Conservation (phyloP, 2,888 invertebrate species). For the Chrysotoxum bicinctum region DNA sequence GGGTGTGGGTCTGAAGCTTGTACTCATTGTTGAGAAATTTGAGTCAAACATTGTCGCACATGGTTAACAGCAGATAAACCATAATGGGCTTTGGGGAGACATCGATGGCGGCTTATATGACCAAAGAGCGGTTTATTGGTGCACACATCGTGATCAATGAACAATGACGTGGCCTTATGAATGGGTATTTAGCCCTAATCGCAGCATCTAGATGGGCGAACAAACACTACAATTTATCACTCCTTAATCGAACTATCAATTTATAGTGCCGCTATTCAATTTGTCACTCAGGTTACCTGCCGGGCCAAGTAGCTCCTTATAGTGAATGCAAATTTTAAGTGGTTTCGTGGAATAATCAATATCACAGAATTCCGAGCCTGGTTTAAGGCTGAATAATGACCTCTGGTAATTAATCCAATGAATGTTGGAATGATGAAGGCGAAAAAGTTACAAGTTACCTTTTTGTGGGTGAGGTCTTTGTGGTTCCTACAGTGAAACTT, state of each 20-base stretch:
- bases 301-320: neutral
- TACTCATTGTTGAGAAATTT: conserved; percentile 60
- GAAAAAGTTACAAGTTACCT: too few relatives aligned
- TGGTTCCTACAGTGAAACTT: too few relatives aligned
- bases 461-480: too few relatives aligned
- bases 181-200: neutral
- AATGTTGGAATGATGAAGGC: too few relatives aligned
- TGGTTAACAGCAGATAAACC: conserved; percentile 53
- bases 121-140: conserved; percentile 27
- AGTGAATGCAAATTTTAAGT: neutral
- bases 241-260: conserved; percentile 41
- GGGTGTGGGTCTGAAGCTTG: too few relatives aligned
- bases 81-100: neutral
- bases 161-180: neutral
- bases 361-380: neutral
- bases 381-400: too few relatives aligned
- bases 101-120: neutral
- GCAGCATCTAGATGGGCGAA: conserved; percentile 5
- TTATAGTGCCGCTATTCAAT: conserved; percentile 20
- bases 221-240: conserved; percentile 50
- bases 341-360: neutral
- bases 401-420: neutral
- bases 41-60: conserved; percentile 55
- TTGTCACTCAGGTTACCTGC: neutral
- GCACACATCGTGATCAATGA: conserved; percentile 11